phyloP scores from a whole-genome alignment of 2,888 invertebrate species.

The Diadromus collaris region DNA sequence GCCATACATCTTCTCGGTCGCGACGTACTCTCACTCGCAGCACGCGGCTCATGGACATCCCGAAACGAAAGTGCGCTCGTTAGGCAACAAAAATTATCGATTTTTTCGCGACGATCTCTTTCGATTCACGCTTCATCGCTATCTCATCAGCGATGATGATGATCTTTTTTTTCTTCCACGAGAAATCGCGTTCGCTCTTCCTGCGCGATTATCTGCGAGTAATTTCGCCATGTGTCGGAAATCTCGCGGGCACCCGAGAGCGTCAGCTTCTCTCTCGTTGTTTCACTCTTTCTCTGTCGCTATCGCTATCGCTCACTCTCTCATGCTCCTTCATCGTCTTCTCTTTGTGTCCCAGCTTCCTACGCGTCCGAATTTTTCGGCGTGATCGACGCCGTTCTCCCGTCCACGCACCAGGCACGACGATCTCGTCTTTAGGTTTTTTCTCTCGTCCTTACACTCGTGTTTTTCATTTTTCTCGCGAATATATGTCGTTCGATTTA shows the following conservation, averaged over 20 bases:
- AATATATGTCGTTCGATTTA: neutral
- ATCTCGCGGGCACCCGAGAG: constrained; percentile 52
- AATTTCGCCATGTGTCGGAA: constrained; percentile 60
- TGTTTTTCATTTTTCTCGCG: constrained; percentile 18
- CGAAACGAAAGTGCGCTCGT: neutral
- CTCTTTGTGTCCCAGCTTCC: constrained; percentile 57
- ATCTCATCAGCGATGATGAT: neutral
- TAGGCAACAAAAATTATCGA: neutral
- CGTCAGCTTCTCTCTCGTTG: constrained; percentile 27
- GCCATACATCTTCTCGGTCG: neutral
- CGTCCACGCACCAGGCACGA: neutral
- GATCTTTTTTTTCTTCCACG: neutral
- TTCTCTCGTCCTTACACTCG: neutral
- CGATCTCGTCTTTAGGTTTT: neutral
- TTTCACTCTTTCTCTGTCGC: constrained; percentile 19
- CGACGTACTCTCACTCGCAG: neutral
- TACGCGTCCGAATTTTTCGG: constrained; percentile 54
- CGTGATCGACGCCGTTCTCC: constrained; percentile 17
- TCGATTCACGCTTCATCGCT: neutral
- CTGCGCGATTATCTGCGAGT: neutral
- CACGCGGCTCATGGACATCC: constrained; percentile 2
- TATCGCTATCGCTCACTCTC: constrained; percentile 18
- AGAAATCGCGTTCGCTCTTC: neutral
- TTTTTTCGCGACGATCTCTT: neutral
- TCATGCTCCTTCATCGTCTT: constrained; percentile 30